phyloP scores from a whole-genome alignment of 2,797 vertebrate species.

The Bradypus variegatus region DNA sequence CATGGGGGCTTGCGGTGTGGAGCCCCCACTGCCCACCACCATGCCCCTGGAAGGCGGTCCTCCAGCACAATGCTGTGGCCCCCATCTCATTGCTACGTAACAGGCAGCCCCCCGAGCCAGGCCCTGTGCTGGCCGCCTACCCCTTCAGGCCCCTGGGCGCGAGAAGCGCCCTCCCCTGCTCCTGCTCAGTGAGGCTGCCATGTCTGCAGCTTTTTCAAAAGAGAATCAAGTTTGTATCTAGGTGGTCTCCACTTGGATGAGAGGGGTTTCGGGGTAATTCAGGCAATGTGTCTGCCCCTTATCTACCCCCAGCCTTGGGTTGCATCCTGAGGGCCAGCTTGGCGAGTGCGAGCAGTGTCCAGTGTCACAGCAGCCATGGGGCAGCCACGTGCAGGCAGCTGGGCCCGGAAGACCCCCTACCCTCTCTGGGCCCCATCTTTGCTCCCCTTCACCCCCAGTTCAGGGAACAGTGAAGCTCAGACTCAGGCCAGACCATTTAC shows the following conservation, averaged over 20 bases:
- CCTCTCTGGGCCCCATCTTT: not conserved
- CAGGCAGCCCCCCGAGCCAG: not conserved
- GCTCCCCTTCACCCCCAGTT: not conserved
- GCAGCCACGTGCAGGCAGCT: not conserved
- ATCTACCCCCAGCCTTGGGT: not conserved
- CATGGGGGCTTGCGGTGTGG: not conserved
- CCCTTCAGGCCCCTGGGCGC: not conserved
- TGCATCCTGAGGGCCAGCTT: not conserved
- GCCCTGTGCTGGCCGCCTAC: not conserved
- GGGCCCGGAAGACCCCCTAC: not conserved
- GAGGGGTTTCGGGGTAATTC: not conserved
- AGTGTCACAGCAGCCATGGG: not conserved
- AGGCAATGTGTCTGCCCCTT: fast-evolving
- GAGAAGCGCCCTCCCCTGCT: not conserved
- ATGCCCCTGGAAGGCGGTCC: slow-evolving; percentile 48
- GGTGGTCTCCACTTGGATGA: not conserved
- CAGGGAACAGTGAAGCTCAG: not conserved
- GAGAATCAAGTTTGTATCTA: slow-evolving; percentile 54
- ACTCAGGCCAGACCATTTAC: not conserved
- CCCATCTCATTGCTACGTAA: slow-evolving; percentile 55
- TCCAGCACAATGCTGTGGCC: slow-evolving; percentile 62
- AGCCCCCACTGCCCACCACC: not conserved
- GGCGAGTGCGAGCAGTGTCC: not conserved
- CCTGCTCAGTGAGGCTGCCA: not conserved
- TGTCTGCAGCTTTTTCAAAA: not conserved